A percentile compares a stretch with the other conserved stretches of the same genome.
phyloP scores from a whole-genome alignment of 2,113 vertebrate genomes.

The Elgaria multicarinata region DNA sequence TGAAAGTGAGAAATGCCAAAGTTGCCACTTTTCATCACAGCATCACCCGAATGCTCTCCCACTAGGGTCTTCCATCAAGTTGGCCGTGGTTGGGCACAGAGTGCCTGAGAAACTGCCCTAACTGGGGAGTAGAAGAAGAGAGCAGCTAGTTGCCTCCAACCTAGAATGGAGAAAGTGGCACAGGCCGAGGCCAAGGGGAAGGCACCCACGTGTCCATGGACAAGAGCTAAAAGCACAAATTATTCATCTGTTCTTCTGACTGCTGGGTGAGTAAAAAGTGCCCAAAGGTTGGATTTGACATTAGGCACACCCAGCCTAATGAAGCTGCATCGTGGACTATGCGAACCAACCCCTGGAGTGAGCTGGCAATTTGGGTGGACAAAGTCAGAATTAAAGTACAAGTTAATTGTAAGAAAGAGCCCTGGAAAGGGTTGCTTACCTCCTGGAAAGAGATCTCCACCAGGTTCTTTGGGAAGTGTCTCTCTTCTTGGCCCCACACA shows the following conservation, averaged over 20 bases:
- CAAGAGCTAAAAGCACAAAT: background rate
- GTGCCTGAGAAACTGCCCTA: background rate
- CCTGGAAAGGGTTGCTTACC: constrained; percentile 46
- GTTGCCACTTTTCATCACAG: background rate
- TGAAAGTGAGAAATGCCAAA: background rate
- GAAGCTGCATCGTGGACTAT: background rate
- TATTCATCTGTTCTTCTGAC: background rate
- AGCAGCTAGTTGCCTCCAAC: no score
- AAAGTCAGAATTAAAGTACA: background rate
- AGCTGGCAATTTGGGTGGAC: background rate
- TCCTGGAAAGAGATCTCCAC: background rate
- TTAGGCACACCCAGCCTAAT: background rate
- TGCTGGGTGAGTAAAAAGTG: background rate
- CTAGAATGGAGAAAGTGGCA: background rate
- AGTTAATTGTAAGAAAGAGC: no score
- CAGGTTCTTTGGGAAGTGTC: background rate
- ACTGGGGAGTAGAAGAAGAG: background rate
- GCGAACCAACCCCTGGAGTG: background rate
- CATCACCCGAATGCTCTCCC: background rate
- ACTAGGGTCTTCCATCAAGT: no score
- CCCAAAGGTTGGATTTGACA: background rate
- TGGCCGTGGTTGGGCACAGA: background rate
- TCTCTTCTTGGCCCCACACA: background rate
- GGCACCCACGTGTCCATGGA: no score
- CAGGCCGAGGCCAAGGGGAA: background rate